These are phyloP conservation scores for Prenolepis imparis DNA, from an alignment of 2,888 invertebrate genomes.

Conservation along the genomic window DNA sequence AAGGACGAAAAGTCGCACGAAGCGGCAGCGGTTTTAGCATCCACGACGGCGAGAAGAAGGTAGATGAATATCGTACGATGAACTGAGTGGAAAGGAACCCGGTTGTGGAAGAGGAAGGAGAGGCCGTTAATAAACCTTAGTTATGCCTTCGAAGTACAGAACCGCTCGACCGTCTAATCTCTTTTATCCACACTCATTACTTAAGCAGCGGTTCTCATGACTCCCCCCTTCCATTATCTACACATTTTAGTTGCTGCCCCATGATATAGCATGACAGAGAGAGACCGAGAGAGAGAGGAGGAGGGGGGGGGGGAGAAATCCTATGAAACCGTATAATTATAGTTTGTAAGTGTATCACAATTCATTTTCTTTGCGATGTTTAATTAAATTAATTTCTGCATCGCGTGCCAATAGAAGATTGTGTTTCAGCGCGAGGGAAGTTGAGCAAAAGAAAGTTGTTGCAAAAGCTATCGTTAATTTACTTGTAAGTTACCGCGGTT, in stretches of 20 bases:
- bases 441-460: constrained; percentile 29
- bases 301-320: neutral
- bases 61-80: constrained; percentile 61
- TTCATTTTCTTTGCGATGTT: constrained; percentile 23
- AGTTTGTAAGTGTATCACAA: constrained; percentile 13
- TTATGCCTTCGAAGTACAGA: constrained; percentile 75
- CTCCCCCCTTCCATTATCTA: neutral
- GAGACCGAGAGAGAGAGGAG: neutral
- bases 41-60: constrained; percentile 43
- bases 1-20: constrained; percentile 47
- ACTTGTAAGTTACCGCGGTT: constrained; percentile 40
- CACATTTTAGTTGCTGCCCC: neutral
- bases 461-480: constrained; percentile 48
- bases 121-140: constrained; percentile 82
- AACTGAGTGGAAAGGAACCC: constrained; percentile 61
- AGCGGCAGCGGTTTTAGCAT: neutral
- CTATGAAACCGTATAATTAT: constrained; percentile 12
- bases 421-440: constrained; percentile 10
- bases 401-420: constrained; percentile 31
- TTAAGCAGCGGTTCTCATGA: constrained; percentile 78
- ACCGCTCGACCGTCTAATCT: constrained; percentile 81
- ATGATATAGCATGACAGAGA: neutral
- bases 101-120: constrained; percentile 49
- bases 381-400: constrained; percentile 51
- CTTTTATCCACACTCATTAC: constrained; percentile 82